These are phyloP conservation scores for Lepus americanus DNA, from an alignment of 2,113 vertebrate genomes.

Conservation along the genomic window DNA sequence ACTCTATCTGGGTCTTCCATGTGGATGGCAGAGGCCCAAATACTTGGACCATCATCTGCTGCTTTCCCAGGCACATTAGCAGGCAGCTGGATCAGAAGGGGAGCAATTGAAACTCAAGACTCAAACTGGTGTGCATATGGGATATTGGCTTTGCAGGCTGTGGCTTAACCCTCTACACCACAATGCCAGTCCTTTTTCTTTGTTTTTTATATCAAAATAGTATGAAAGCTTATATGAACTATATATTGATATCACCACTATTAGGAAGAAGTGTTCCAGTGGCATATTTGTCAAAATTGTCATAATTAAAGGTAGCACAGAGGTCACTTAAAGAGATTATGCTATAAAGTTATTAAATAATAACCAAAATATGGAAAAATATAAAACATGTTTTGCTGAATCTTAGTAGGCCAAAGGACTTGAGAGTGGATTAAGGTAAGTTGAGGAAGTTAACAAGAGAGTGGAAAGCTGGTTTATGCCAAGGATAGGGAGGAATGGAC, in stretches of 20 bases:
- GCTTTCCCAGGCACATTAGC: too few relatives aligned
- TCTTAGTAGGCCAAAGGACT: background rate
- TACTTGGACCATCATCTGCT: too few relatives aligned
- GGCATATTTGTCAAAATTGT: background rate
- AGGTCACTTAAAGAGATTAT: conserved; percentile 12
- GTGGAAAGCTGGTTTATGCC: background rate
- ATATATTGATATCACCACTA: background rate
- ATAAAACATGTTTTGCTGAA: background rate
- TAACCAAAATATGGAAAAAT: background rate
- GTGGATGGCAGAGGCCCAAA: too few relatives aligned
- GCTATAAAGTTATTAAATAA: conserved; percentile 9
- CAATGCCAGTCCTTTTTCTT: too few relatives aligned
- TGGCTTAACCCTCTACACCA: too few relatives aligned
- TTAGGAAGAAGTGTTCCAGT: conserved; percentile 12
- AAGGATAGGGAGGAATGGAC: background rate
- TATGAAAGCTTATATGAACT: background rate
- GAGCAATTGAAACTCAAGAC: too few relatives aligned
- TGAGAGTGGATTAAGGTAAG: background rate
- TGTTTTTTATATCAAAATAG: conserved; percentile 1
- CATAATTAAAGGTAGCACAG: background rate
- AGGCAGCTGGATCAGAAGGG: too few relatives aligned
- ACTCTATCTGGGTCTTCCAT: too few relatives aligned
- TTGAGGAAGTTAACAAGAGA: background rate
- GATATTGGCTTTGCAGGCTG: too few relatives aligned
- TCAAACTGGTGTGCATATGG: too few relatives aligned